Evolutionary conservation across 2,888 invertebrate genomes (phyloP).

Genomic region (Aradus depressus): DNA sequence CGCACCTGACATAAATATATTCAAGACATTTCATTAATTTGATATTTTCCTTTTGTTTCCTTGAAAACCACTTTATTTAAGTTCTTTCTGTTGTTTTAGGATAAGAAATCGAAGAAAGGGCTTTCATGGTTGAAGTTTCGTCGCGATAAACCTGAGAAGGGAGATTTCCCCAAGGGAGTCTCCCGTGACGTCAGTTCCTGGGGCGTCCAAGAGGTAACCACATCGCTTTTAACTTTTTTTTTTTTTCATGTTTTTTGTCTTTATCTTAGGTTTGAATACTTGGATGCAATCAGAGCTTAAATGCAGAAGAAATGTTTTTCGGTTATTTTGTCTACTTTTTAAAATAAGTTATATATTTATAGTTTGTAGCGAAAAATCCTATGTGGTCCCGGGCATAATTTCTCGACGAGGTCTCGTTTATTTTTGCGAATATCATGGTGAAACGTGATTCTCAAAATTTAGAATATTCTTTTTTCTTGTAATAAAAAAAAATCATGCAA

Average conservation of each 20-base stretch:
- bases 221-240: conserved; percentile 6
- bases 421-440: no score
- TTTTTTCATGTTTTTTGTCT: background rate
- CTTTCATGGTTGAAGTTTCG: conserved; percentile 59
- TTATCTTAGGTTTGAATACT: background rate
- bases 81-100: conserved; percentile 35
- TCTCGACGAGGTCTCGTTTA: no score
- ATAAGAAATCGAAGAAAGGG: conserved; percentile 44
- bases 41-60: background rate
- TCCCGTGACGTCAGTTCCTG: conserved; percentile 51
- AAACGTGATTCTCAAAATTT: no score
- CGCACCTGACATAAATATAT: no score
- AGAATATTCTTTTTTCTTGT: no score
- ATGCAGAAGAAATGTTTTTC: no score
- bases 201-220: conserved; percentile 71
- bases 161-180: conserved; percentile 36
- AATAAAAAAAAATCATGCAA: no score
- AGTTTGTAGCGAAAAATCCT: no score
- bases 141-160: conserved; percentile 40
- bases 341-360: no score
- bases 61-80: background rate
- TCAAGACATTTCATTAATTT: conserved; percentile 25
- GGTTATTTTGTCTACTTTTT: no score
- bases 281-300: no score
- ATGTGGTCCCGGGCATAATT: no score